A percentile compares a stretch with the other conserved stretches of the same genome.
These are phyloP conservation scores for Teleiodes luculella DNA, from an alignment of 2,888 invertebrate genomes.

Conservation along the genomic window DNA sequence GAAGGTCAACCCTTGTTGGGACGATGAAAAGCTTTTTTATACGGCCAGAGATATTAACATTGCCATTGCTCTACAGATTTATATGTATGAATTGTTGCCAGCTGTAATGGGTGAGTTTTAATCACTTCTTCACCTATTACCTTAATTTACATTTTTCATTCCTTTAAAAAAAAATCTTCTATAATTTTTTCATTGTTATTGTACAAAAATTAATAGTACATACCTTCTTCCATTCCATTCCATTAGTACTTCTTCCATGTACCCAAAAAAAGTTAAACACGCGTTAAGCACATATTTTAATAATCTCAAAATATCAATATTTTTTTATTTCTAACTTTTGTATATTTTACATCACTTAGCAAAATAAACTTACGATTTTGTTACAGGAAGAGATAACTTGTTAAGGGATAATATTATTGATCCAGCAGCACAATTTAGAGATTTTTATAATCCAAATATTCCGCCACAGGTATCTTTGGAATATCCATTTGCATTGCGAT, in stretches of 20 bases:
- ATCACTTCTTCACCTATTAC: background rate
- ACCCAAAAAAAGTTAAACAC: background rate
- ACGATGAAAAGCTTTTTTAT: conserved; percentile 41
- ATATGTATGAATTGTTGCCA: conserved; percentile 44
- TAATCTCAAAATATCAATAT: background rate
- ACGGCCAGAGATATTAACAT: conserved; percentile 48
- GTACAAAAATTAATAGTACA: too few relatives aligned
- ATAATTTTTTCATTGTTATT: too few relatives aligned
- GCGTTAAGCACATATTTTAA: background rate
- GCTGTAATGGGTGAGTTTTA: conserved; percentile 37
- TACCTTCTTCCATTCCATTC: too few relatives aligned
- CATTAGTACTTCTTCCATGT: too few relatives aligned
- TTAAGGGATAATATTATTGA: conserved; percentile 35
- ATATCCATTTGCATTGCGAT: conserved; percentile 29
- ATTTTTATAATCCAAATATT: conserved; percentile 36
- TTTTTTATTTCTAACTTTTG: background rate
- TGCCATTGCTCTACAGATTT: conserved; percentile 37
- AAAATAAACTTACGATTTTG: too few relatives aligned
- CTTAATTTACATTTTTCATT: background rate
- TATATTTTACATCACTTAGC: too few relatives aligned
- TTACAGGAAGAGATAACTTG: conserved; percentile 42
- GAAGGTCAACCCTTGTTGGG: conserved; percentile 46
- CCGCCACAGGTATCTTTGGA: conserved; percentile 42
- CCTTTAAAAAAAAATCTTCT: too few relatives aligned
- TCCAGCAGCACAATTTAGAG: conserved; percentile 34